These are phyloP conservation scores for Pyxicephalus adspersus DNA, from an alignment of 2,113 vertebrate genomes.

Conservation along the genomic window DNA sequence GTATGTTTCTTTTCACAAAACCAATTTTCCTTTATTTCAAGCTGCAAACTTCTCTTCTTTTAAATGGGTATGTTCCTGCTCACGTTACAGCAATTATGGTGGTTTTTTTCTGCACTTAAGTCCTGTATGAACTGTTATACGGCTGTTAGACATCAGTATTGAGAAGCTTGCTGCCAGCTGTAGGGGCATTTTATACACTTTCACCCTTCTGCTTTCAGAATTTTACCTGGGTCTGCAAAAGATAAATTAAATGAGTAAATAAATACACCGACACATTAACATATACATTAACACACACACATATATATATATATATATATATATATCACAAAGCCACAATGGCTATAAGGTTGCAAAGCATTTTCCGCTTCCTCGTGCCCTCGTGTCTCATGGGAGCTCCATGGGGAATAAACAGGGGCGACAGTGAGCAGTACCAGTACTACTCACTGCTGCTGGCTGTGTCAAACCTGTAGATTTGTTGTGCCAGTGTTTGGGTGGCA, in stretches of 20 bases:
- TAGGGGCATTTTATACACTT: neutral
- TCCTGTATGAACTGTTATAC: slow-evolving; percentile 5
- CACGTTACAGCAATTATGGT: slow-evolving; percentile 6
- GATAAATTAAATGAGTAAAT: neutral
- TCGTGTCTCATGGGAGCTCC: too few species aligned
- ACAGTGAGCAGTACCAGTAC: too few species aligned
- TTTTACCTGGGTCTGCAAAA: neutral
- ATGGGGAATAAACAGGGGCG: too few species aligned
- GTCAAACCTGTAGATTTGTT: too few species aligned
- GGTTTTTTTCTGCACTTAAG: slow-evolving; percentile 41
- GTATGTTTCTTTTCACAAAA: slow-evolving; percentile 24
- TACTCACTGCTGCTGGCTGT: too few species aligned
- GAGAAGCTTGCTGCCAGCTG: neutral
- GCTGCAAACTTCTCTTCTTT: slow-evolving; percentile 42
- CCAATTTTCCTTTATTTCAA: slow-evolving; percentile 51
- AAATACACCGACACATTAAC: too few species aligned
- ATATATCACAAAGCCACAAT: too few species aligned
- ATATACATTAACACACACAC: too few species aligned
- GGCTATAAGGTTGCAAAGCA: too few species aligned
- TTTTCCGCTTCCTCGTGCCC: too few species aligned
- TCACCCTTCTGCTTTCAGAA: neutral
- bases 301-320: too few species aligned
- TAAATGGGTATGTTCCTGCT: slow-evolving; percentile 15
- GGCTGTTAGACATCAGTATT: neutral
- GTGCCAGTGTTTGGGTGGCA: too few species aligned